A percentile compares a stretch with the other conserved stretches of the same genome.
These are phyloP conservation scores for Chaetophractus vellerosus DNA, from an alignment of 2,797 vertebrate genomes.

Conservation along the genomic window DNA sequence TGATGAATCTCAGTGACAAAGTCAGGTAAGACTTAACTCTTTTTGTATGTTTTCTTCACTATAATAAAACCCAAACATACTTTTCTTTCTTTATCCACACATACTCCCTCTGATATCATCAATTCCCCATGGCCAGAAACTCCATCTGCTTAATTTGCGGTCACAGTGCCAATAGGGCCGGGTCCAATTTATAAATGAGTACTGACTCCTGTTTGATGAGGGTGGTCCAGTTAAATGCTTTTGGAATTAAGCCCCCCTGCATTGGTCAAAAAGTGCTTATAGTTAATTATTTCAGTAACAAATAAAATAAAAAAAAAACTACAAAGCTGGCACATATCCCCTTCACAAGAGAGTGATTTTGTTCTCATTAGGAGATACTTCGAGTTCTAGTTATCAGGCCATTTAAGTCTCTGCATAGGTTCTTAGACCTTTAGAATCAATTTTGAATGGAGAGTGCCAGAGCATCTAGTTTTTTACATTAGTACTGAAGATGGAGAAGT, in stretches of 20 bases:
- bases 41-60: background rate
- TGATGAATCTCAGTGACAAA: background rate
- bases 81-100: background rate
- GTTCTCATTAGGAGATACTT: background rate
- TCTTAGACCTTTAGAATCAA: constrained; percentile 8
- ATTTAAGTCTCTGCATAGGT: background rate
- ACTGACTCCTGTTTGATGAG: background rate
- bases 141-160: background rate
- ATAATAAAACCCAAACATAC: background rate
- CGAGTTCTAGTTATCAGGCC: background rate
- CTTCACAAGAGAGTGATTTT: background rate
- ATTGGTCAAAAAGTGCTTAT: background rate
- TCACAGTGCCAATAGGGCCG: background rate
- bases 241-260: background rate
- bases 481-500: background rate
- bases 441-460: constrained; percentile 2
- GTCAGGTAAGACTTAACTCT: background rate
- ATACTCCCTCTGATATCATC: background rate
- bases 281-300: background rate
- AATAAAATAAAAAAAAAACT: background rate
- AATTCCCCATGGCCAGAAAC: background rate
- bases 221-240: background rate
- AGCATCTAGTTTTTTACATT: background rate
- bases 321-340: background rate
- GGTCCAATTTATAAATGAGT: background rate